Base-by-base conservation (phyloP, 1,140 invertebrate genomes). In the Polypedilum vanderplanki region DNA sequence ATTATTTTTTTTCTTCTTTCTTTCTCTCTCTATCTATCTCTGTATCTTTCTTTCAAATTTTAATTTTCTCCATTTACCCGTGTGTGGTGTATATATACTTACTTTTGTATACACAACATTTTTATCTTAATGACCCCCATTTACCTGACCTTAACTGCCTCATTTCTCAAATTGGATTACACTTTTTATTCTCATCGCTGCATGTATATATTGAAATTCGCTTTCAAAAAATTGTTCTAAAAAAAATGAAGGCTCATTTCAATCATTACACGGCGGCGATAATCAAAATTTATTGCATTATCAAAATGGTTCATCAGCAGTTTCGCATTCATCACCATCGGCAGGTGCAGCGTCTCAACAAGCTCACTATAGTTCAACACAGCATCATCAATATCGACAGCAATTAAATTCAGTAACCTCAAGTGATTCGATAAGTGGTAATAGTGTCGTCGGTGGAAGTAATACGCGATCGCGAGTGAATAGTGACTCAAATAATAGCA, bases 391-490 rank as follows among this genome's bases (percentile, higher is more conserved):
- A 70, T 70, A 20, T 70, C 17, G 65, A 70, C 65, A 70, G 7
- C 65, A 70, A 20, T 18, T 20, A 70, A 70, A 70, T 70, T 70
- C 65, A 70, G 20, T 70, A 70, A 70, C 65, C 65, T 70, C 65
- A 70, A 70, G 65, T 20, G 65, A 70, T 70, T 70, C 65, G 17
- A 20, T 70, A 70, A 70, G 65, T 70, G 65, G 65, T 57, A 57
- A 57, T 57, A 57, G 46, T 57, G 46, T 57, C 46, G 46, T 57
- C 15, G 46, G 12, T 9, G 65, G 65, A 2, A 18, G 65, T 20
- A 70, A 70, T 70, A 70, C 65, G 65, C 65, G 65, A 70, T 70
- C 65, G 20, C 65, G 65, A 18, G 65, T 70, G 65, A 70, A 70
- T 22, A 70, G 65, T 70, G 65, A 70, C 20, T 70, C 65, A 22